Conservation (phyloP, 2,797 vertebrate species). For the Anomalospiza imberbis region DNA sequence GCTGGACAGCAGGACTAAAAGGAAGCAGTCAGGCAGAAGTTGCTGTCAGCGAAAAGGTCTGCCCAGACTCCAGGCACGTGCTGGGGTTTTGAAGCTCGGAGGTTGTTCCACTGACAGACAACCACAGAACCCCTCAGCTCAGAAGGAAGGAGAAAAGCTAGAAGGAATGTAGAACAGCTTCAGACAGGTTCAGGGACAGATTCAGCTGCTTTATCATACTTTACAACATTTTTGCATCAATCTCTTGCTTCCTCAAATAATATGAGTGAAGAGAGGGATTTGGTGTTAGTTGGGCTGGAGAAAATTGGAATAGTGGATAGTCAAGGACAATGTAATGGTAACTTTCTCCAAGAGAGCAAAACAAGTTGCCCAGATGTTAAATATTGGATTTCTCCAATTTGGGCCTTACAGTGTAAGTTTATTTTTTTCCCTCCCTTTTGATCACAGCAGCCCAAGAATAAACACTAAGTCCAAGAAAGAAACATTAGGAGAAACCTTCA, state of each 20-base stretch:
- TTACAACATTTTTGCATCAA: neutral
- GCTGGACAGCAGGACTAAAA: neutral
- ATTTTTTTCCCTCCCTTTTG: neutral
- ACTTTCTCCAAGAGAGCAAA: neutral
- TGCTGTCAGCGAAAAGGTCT: neutral
- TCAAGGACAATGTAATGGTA: neutral
- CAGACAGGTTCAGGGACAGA: neutral
- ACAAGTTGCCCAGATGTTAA: neutral
- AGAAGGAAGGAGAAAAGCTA: neutral
- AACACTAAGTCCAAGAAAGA: neutral
- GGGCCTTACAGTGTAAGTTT: neutral
- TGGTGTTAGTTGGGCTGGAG: neutral
- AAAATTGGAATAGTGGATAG: neutral
- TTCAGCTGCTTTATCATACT: neutral
- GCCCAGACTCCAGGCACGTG: neutral
- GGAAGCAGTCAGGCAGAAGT: neutral
- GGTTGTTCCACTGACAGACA: neutral
- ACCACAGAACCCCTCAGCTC: neutral
- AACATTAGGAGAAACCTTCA: neutral
- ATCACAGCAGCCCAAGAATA: neutral
- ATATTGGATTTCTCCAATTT: neutral
- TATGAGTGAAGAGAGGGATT: neutral
- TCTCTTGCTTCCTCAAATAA: neutral
- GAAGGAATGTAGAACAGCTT: neutral
- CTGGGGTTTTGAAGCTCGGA: neutral